phyloP scores from a whole-genome alignment of 2,797 vertebrate species.

The Morus bassanus region DNA sequence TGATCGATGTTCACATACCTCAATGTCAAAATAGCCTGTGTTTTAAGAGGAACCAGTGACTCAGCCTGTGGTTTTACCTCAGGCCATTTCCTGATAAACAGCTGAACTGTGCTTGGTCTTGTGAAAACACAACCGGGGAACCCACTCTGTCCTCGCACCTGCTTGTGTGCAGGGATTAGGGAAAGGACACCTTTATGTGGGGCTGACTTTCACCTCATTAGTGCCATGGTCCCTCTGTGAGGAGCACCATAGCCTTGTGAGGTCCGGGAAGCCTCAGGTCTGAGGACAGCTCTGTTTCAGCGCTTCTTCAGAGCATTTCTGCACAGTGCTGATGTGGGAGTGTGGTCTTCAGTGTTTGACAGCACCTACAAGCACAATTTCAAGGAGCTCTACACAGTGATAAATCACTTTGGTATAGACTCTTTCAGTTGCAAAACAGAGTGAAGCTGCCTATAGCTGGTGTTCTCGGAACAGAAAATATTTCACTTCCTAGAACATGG shows the following conservation, averaged over 20 bases:
- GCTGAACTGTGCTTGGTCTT: neutral
- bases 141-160: neutral
- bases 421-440: neutral
- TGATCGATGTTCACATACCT: slow-evolving; percentile 8
- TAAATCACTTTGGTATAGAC: neutral
- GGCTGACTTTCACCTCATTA: neutral
- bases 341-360: neutral
- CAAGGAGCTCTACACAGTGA: neutral
- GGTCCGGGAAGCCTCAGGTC: neutral
- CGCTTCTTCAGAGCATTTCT: neutral
- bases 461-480: neutral
- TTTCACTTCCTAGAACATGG: neutral
- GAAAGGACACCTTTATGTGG: neutral
- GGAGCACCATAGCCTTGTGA: neutral
- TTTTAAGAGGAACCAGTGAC: slow-evolving; percentile 48
- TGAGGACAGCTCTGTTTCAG: neutral
- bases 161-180: neutral
- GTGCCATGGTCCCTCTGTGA: neutral
- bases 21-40: slow-evolving; percentile 22
- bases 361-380: neutral
- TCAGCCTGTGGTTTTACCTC: slow-evolving; percentile 52
- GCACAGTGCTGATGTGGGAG: neutral
- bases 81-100: slow-evolving; percentile 37
- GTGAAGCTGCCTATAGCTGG: neutral
- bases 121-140: neutral